phyloP scores from a whole-genome alignment of 2,797 vertebrate species.

The Tapirus indicus region DNA sequence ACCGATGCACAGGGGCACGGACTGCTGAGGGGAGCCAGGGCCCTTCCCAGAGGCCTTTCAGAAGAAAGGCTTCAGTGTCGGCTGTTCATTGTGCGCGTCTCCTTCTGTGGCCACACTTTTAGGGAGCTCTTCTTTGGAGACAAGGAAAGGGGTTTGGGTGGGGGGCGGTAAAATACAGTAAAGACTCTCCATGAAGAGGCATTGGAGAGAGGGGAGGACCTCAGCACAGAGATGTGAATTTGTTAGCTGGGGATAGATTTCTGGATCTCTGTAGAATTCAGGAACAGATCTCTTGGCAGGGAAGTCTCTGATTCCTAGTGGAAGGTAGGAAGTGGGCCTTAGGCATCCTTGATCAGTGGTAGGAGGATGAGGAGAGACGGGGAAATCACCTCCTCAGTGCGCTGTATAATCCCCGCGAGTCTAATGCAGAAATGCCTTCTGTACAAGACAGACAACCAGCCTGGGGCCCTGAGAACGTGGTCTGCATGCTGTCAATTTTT shows the following conservation, averaged over 20 bases:
- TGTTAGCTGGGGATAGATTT: neutral
- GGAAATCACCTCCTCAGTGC: accelerated
- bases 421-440: accelerated
- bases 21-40: accelerated
- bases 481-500: neutral
- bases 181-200: neutral
- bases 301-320: neutral
- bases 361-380: neutral
- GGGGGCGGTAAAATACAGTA: accelerated
- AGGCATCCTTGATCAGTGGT: neutral
- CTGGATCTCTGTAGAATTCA: neutral
- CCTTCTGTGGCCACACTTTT: neutral
- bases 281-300: neutral
- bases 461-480: no score
- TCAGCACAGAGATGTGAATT: neutral
- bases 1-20: accelerated
- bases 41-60: neutral
- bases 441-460: neutral
- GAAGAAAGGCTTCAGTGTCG: neutral
- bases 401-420: accelerated
- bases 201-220: neutral
- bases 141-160: neutral
- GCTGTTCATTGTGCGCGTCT: accelerated
- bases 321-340: neutral
- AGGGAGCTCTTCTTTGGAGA: neutral